Base-by-base conservation (phyloP, 2,113 vertebrate species). In the Synchiropus splendidus region DNA sequence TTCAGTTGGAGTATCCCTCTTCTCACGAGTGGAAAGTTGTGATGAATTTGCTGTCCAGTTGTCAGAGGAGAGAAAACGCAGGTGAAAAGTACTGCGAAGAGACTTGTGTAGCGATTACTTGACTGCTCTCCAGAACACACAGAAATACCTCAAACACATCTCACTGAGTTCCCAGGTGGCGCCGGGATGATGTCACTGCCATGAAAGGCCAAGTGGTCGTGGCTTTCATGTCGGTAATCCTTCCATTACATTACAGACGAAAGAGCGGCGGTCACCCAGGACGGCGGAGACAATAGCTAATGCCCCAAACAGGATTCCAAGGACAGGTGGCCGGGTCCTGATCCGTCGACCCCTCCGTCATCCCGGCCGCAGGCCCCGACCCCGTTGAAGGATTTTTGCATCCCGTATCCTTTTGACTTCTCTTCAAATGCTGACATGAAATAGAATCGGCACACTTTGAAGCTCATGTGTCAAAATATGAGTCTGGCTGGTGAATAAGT, bases 191-290 rank as follows among this genome's bases (percentile, higher is more conserved):
- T 74, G 67, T 77, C 70, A 74, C 42, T 58, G 43, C 40, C 56
- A 68, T 67, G 67, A 76, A 77, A 75, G 53, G 41, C 18, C 11
- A 18, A 67, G 48, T 64, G 63, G 58, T 64, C 58, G 15, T 47
- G 58, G 61, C 70, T 82, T 81, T 79, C 62, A 83, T 79, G 76
- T 74, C 15, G 38, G 34, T 57, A 69, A 74, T 71, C 70, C 67
- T 18, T 51, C 50, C 47, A 53, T 63, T 72, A 69, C 74, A 67
- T 55, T 64, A 61, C 63, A 77, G 65, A 80, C 79, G 60, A 83
- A 77, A 81, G 72, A 68, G 49, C 16, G 58, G 34, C 65, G 43
- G 33, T 73, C 67, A 61, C 31, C 61, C 48, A 10, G 56, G 75
- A 72, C 71, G 48, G 50, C 58, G 40, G 45, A 54, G 54, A 65